phyloP scores from a whole-genome alignment of 2,888 invertebrate species.

The Tipula lateralis region DNA sequence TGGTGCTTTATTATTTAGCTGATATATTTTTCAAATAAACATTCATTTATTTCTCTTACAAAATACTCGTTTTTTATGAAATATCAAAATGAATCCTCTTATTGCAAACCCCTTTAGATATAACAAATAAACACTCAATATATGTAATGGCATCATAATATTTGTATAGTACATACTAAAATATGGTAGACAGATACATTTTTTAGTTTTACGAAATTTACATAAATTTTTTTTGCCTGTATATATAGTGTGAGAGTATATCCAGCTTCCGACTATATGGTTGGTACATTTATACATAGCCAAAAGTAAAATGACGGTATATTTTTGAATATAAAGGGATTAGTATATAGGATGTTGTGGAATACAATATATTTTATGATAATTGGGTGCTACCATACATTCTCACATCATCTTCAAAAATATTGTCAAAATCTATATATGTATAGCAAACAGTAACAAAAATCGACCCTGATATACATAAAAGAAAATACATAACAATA shows the following conservation, averaged over 20 bases:
- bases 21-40: too few species aligned
- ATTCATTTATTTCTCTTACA: too few species aligned
- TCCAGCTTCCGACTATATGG: background rate
- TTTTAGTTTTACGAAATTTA: background rate
- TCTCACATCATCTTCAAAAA: background rate
- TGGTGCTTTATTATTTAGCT: too few species aligned
- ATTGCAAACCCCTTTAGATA: too few species aligned
- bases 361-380: background rate
- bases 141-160: constrained; percentile 9
- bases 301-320: background rate
- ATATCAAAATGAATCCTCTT: too few species aligned
- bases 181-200: background rate
- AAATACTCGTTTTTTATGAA: too few species aligned
- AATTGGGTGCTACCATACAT: background rate
- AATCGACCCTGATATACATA: background rate
- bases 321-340: background rate
- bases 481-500: background rate
- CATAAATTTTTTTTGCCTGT: background rate
- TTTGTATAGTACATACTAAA: background rate
- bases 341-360: background rate
- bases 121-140: constrained; percentile 11
- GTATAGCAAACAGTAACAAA: background rate
- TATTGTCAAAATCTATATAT: background rate
- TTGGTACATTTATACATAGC: background rate
- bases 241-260: background rate